Percentiles rank a stretch among this genome's conserved stretches.
These are phyloP conservation scores for Macrosoma leucophasiata DNA, from an alignment of 2,888 invertebrate genomes.

Conservation along the genomic window DNA sequence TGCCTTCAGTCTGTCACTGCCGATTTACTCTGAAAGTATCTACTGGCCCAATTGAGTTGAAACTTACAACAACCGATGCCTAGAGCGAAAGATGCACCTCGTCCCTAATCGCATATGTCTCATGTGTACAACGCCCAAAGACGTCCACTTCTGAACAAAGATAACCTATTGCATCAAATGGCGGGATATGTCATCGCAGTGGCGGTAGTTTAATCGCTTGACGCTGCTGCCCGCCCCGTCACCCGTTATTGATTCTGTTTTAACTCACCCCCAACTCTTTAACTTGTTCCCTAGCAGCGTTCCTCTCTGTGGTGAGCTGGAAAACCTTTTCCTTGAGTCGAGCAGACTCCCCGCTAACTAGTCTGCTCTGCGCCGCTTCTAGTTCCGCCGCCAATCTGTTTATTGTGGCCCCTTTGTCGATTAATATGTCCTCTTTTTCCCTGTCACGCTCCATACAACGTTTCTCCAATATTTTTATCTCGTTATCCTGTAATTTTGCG, in stretches of 20 bases:
- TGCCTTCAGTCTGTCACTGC: too few relatives aligned
- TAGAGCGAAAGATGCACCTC: too few relatives aligned
- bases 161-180: too few relatives aligned
- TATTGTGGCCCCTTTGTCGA: conserved; percentile 78
- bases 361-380: conserved; percentile 75
- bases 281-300: conserved; percentile 67
- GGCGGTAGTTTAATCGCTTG: too few relatives aligned
- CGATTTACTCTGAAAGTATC: too few relatives aligned
- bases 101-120: too few relatives aligned
- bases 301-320: conserved; percentile 64
- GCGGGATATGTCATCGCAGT: too few relatives aligned
- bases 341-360: conserved; percentile 51
- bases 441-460: conserved; percentile 74
- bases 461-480: conserved; percentile 69
- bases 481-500: conserved; percentile 48
- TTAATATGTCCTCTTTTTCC: conserved; percentile 76
- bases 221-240: too few relatives aligned
- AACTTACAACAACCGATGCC: too few relatives aligned
- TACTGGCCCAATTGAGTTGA: too few relatives aligned
- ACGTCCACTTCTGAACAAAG: too few relatives aligned
- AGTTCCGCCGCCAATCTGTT: conserved; percentile 77
- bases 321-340: conserved; percentile 60
- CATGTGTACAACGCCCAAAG: background rate
- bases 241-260: too few relatives aligned
- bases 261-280: conserved; percentile 69